Base-by-base conservation (phyloP, 2,888 invertebrate species). In the Adineta ricciae region DNA sequence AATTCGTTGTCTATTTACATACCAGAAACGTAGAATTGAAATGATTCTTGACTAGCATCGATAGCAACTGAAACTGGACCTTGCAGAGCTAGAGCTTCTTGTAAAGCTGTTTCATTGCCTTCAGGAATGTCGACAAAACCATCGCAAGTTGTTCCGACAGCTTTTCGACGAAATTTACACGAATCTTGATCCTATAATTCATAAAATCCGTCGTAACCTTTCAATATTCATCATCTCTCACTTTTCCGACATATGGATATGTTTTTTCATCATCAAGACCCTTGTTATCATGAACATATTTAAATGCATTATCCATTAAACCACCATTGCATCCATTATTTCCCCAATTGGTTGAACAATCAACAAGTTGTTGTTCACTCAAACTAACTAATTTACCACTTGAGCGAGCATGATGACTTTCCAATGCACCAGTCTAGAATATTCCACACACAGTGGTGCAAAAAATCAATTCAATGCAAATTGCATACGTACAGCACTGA, bases 351-450 rank as follows among this genome's bases (percentile, higher is more conserved):
- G 90, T 88, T 86, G 95, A 95, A 90, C 96, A 96, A 91, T 96
- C 96, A 85, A 96, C 92, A 87, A 96, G 92, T 91, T 96, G 96
- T 92, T 96, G 96, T 91, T 96, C 96, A 87, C 95, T 95, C 24
- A 96, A 93, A 1, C 95, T 95, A 49, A 95, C 93, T 84, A 96
- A 92, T 87, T 92, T 92, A 19, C 94, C 94, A 24, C 92, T 92
- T 91, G 94, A 93, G 87, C 95, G 93, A 93, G 93, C 96, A 91
- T 96, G 32, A 83, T 86, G 86, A 38, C 87, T 86, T 84, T 87
- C 87, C 32, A 86, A 72, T 36, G 86, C 83, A 32, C 86, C 86
- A 54, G 86, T 86, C 78, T 78, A 78, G 9, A 78, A 78, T 32
- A 78, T 64, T n/a, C 5, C 56, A n/a, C 7, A 56, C n/a, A 56